Base-by-base conservation (phyloP, 2,888 invertebrate species). In the Zele albiditarsus region DNA sequence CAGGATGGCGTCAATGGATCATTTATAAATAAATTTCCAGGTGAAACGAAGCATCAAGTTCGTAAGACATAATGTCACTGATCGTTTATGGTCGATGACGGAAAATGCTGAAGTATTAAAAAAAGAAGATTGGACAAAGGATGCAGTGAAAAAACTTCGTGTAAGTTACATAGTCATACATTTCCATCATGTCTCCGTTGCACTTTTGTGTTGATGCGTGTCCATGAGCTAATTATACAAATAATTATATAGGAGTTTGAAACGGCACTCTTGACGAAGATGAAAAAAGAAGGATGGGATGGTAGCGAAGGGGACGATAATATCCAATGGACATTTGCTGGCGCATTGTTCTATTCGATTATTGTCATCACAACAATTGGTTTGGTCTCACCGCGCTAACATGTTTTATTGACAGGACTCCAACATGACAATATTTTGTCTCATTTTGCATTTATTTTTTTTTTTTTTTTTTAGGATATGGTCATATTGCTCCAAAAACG, bases 281-380 rank as follows among this genome's bases (percentile, higher is more conserved):
- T 97, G 92, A 96, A 95, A 86, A 94, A 95, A 76, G 93, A 95
- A 76, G 97, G 97, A 4, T 97, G 97, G 96, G 96, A 97, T 86
- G 97, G 97, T 70, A 93, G 93, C 84, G 94, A 94, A 88, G 92
- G 92, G 83, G 88, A 90, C 66, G 87, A 89, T 12, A 90, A 90
- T 74, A 89, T 91, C 5, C 96, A 96, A 89, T 96, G 97, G 96
- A 95, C 96, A 63, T 95, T 94, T 89, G 94, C 94, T 27, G 97
- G 97, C 16, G 96, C 97, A 0, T 91, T 98, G 25, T 96, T 98
- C 90, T 98, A 97, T 91, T 97, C 97, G 82, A 97, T 98, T 86
- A 97, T 98, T 82, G 97, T 98, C 81, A 98, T 98, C 89, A 98
- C 98, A 72, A 98, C 98, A 46, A 98, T 98, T 81, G 98, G 97